Base-by-base conservation (phyloP, 2,797 vertebrate species). In the Hippocampus kuda region DNA sequence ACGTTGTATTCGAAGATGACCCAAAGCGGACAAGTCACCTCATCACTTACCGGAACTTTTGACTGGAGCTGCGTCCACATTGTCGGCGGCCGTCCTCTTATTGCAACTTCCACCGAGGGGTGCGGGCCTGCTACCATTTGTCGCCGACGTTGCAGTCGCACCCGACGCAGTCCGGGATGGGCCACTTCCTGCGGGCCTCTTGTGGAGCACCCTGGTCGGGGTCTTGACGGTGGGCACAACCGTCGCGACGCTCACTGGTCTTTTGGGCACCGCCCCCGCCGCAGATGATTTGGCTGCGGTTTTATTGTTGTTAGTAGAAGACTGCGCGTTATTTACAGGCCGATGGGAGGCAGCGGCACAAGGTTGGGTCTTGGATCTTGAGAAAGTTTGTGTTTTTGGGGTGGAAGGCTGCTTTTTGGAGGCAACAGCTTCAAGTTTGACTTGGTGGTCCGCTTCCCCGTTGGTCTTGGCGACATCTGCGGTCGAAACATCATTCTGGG, bases 31-130 rank as follows among this genome's bases (percentile, higher is more conserved):
- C 10, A 46, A 46, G n/a, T 18, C 2, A 27, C 16, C 34, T 66
- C 68, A 3, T 61, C 20, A 74, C 76, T 64, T 71, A 90, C 91
- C 79, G 79, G 86, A 73, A 38, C 72, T 81, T 85, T 87, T 91
- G 68, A 85, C 78, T 84, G 75, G 89, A 5, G 81, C 63, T 48
- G 66, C 81, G 51, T 70, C 82, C 42, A 66, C 70, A 46, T 83
- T 70, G 26, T 81, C 82, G 4, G 78, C 54, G 3, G 70, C 72
- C 2, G 77, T 71, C 77, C 72, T 89, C 75, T 75, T 90, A 71
- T 72, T 88, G 10, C 68, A 4, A 20, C 70, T 51, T 1, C 75
- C 68, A 11, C 76, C 78, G 18, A 65, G 46, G 0, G 77, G 5
- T 56, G 74, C 26, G n/a, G 71, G 60, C 76, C 77, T 90, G 60